Conservation (phyloP, 2,113 vertebrate species). For the Salvelinus namaycush region DNA sequence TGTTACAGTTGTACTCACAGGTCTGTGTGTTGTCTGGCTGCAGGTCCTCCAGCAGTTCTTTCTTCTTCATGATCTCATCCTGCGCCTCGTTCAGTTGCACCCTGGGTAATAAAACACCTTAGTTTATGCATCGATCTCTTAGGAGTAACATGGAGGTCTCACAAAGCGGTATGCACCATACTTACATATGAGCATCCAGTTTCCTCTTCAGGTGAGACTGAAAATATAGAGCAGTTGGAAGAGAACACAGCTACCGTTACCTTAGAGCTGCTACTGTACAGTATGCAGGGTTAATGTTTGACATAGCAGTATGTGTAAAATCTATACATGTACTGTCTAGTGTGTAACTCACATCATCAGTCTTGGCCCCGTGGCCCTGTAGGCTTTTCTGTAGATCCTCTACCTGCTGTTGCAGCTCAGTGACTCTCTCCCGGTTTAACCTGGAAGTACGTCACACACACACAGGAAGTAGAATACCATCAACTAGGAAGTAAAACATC, state of each 20-base stretch:
- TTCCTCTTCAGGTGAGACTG: slow-evolving; percentile 94
- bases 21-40: slow-evolving; percentile 88
- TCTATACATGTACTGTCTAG: not conserved
- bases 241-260: too few relatives aligned
- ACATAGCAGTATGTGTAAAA: not conserved
- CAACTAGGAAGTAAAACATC: not conserved
- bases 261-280: too few relatives aligned
- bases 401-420: slow-evolving; percentile 90
- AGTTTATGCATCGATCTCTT: not conserved
- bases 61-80: slow-evolving; percentile 95
- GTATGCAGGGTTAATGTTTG: not conserved
- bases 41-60: slow-evolving; percentile 91
- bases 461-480: not conserved
- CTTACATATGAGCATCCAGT: slow-evolving; percentile 96
- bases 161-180: slow-evolving; percentile 62
- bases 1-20: slow-evolving; percentile 41
- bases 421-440: slow-evolving; percentile 80
- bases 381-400: slow-evolving; percentile 93
- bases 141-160: not conserved
- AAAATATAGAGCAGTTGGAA: slow-evolving; percentile 41
- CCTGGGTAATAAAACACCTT: slow-evolving; percentile 65
- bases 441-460: slow-evolving; percentile 62
- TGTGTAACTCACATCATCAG: slow-evolving; percentile 83
- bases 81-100: slow-evolving; percentile 93
- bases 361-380: slow-evolving; percentile 87